These are phyloP conservation scores for Epirrita christyi DNA, from an alignment of 2,888 invertebrate species.

Conservation along the genomic window DNA sequence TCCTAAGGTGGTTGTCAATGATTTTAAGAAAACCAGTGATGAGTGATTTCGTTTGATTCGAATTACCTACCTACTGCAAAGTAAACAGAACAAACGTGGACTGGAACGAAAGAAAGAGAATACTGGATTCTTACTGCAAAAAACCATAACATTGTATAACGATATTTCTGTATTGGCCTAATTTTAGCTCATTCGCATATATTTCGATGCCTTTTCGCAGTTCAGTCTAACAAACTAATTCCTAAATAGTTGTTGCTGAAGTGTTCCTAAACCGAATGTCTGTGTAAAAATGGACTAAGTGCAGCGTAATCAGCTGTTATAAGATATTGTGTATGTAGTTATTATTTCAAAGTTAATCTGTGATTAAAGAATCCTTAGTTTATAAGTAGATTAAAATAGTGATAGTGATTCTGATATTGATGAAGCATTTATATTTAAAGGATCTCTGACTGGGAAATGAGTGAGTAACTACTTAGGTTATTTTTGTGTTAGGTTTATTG, in stretches of 20 bases:
- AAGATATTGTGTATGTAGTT: slow-evolving; percentile 1
- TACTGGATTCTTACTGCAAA: background rate
- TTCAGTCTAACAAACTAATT: no score
- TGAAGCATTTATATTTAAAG: slow-evolving; percentile 35
- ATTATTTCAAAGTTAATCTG: slow-evolving; percentile 44
- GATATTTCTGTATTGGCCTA: background rate
- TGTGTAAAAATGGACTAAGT: background rate
- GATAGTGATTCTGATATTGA: slow-evolving; percentile 18
- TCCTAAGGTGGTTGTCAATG: slow-evolving; percentile 73
- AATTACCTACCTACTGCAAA: background rate
- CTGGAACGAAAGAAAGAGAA: background rate
- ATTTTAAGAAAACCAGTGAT: slow-evolving; percentile 43
- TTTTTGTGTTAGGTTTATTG: slow-evolving; percentile 6
- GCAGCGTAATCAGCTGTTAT: no score
- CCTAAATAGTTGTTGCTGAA: no score
- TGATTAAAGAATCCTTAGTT: slow-evolving; percentile 47
- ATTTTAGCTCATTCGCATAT: no score
- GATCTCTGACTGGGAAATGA: slow-evolving; percentile 15
- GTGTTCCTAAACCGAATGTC: slow-evolving; percentile 6
- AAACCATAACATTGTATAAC: background rate
- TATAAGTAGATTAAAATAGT: slow-evolving; percentile 39
- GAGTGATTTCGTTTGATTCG: background rate
- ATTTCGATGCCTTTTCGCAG: no score
- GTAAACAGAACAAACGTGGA: background rate
- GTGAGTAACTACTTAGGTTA: slow-evolving; percentile 2